Percentiles rank a stretch among this genome's conserved stretches.
phyloP scores from a whole-genome alignment of 2,797 vertebrate species.

The Columba guinea region DNA sequence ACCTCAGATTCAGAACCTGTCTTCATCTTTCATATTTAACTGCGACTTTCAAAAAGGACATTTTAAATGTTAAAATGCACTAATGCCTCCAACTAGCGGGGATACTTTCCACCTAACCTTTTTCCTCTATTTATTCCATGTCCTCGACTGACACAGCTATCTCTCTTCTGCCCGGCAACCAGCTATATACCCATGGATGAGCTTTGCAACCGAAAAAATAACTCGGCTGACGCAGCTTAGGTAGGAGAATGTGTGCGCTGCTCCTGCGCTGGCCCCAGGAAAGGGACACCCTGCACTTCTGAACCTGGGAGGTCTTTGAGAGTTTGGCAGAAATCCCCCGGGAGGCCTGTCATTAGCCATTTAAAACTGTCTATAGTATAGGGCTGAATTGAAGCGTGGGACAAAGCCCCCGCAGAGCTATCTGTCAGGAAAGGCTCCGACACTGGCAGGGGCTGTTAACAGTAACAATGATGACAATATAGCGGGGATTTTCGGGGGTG shows the following conservation, averaged over 20 bases:
- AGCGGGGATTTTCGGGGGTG: conserved; percentile 14
- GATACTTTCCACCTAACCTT: neutral
- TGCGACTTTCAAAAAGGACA: neutral
- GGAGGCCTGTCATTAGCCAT: conserved; percentile 59
- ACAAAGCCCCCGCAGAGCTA: conserved; percentile 46
- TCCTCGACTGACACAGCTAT: conserved; percentile 22
- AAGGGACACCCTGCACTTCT: conserved; percentile 54
- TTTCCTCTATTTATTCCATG: neutral
- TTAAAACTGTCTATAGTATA: neutral
- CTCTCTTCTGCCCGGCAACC: conserved; percentile 41
- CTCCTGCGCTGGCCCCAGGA: conserved; percentile 39
- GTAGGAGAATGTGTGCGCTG: conserved; percentile 60
- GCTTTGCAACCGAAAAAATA: conserved; percentile 54
- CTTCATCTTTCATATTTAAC: neutral
- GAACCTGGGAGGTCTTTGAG: conserved; percentile 69
- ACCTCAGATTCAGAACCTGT: neutral
- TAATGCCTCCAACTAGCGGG: neutral
- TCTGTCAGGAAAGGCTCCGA: conserved; percentile 55
- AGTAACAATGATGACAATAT: conserved; percentile 56
- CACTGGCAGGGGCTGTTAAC: conserved; percentile 46
- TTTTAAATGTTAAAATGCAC: neutral
- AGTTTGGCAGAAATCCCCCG: conserved; percentile 35
- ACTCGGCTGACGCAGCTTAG: conserved; percentile 42
- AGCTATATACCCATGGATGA: conserved; percentile 21
- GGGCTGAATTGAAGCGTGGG: neutral